Evolutionary conservation across 1,140 invertebrate genomes (phyloP).

Genomic region (Pinna nobilis): DNA sequence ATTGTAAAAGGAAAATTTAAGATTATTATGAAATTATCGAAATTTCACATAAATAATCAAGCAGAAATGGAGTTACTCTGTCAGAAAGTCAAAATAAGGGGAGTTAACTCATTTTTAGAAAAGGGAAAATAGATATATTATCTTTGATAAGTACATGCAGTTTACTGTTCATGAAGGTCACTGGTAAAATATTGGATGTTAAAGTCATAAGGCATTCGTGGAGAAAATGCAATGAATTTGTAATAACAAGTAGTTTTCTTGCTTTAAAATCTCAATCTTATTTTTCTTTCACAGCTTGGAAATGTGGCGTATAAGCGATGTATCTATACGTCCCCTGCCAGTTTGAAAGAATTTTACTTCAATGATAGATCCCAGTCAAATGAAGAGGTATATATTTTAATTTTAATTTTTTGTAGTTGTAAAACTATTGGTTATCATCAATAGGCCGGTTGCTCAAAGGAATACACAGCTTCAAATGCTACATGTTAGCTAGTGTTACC

Average conservation of each 20-base stretch:
- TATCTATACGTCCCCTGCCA: constrained; percentile 33
- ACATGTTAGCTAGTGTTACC: too few species aligned
- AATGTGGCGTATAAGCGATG: constrained; percentile 1
- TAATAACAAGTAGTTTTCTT: background rate
- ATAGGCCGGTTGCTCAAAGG: too few species aligned
- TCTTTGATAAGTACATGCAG: background rate
- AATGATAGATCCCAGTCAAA: constrained; percentile 60
- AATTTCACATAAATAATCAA: too few species aligned
- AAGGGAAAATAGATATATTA: background rate
- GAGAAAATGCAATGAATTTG: background rate
- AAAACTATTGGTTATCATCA: too few species aligned
- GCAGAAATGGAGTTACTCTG: too few species aligned
- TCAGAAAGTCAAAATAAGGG: too few species aligned
- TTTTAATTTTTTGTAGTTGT: background rate
- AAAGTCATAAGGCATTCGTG: background rate
- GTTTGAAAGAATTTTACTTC: constrained; percentile 57
- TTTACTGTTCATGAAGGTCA: background rate
- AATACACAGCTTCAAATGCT: too few species aligned
- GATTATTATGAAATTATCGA: too few species aligned
- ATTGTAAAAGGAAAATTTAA: too few species aligned
- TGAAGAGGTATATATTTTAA: constrained; percentile 54
- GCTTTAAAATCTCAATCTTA: background rate
- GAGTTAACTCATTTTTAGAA: too few species aligned
- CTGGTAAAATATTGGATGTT: background rate
- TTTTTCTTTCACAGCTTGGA: constrained; percentile 16